phyloP scores from a whole-genome alignment of 2,113 vertebrate genomes.

The Pygoscelis antarcticus region DNA sequence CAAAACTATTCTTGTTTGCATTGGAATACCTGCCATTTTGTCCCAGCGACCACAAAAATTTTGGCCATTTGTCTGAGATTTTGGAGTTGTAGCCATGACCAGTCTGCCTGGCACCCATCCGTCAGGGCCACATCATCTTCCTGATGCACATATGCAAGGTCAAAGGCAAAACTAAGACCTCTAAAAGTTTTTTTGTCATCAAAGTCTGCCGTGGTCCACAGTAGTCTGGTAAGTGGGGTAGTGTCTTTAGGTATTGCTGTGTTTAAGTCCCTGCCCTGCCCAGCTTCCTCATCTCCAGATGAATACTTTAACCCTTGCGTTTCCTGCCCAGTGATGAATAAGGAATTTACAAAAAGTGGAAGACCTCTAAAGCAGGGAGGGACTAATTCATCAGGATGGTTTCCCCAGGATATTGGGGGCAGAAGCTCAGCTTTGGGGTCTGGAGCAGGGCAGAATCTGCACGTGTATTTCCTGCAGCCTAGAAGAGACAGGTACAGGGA shows the following conservation, averaged over 20 bases:
- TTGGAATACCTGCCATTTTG: background rate
- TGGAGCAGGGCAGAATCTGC: background rate
- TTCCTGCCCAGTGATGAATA: background rate
- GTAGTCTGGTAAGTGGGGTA: background rate
- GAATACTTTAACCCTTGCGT: background rate
- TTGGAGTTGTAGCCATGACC: background rate
- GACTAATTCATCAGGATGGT: background rate
- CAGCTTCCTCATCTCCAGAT: background rate
- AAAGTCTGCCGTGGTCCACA: background rate
- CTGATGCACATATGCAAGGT: background rate
- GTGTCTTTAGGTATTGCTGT: background rate
- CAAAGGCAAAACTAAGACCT: background rate
- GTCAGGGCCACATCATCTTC: fast-evolving
- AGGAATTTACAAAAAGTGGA: background rate
- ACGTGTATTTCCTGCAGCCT: background rate
- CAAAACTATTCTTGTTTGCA: background rate
- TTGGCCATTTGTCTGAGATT: background rate
- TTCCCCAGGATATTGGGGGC: background rate
- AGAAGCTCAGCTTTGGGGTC: background rate
- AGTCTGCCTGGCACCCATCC: background rate
- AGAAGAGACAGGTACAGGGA: background rate
- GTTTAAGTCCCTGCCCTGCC: background rate
- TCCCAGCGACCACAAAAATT: background rate
- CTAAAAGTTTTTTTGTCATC: background rate
- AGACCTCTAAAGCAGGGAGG: background rate